These are phyloP conservation scores for Panthera tigris DNA, from an alignment of 2,113 vertebrate species.

Conservation along the genomic window DNA sequence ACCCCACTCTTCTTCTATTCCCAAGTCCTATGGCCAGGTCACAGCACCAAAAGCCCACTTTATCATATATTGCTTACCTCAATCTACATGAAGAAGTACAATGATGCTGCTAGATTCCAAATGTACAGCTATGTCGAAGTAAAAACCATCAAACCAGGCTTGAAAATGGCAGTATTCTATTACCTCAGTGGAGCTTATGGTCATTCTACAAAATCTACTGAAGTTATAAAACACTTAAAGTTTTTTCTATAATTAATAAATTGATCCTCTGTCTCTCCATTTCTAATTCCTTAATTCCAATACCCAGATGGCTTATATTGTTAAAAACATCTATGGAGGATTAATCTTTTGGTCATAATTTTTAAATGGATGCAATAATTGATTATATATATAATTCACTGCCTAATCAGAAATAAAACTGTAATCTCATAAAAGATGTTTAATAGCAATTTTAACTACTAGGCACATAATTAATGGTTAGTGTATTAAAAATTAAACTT, in stretches of 20 bases:
- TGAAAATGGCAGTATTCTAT: neutral
- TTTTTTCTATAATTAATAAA: conserved; percentile 23
- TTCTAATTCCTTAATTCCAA: conserved; percentile 76
- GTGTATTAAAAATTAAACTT: conserved; percentile 71
- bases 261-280: conserved; percentile 59
- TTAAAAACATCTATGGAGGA: conserved; percentile 70
- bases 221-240: conserved; percentile 36
- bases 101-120: neutral
- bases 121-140: neutral
- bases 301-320: conserved; percentile 65
- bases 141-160: neutral
- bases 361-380: conserved; percentile 73
- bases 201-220: conserved; percentile 26
- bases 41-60: conserved; percentile 4
- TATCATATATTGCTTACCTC: neutral
- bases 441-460: conserved; percentile 76
- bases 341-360: conserved; percentile 77
- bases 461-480: conserved; percentile 76
- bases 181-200: neutral
- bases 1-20: neutral
- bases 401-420: conserved; percentile 72
- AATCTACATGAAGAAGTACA: neutral
- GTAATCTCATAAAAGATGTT: conserved; percentile 72
- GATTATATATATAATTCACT: conserved; percentile 66
- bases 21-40: neutral